Conservation (phyloP, 2,113 vertebrate species). For the Archilochus colubris region DNA sequence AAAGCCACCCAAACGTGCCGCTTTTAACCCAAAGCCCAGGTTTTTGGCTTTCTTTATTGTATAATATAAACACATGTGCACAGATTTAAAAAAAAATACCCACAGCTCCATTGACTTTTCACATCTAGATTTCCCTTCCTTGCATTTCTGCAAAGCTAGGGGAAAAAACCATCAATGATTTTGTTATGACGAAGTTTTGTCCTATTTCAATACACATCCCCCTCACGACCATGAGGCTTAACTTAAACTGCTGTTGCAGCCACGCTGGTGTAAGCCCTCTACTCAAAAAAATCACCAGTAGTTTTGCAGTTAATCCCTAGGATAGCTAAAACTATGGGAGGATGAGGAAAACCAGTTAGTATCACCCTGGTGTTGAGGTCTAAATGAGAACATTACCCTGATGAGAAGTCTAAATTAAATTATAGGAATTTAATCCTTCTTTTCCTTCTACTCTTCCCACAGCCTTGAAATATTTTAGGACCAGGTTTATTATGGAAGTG, state of each 20-base stretch:
- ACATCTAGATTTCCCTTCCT: background rate
- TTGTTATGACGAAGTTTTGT: background rate
- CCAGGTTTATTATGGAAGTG: background rate
- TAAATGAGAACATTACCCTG: background rate
- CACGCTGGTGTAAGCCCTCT: background rate
- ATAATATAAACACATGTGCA: fast-evolving
- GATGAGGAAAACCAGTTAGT: background rate
- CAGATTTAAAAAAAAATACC: background rate
- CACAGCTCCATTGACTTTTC: background rate
- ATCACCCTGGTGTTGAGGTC: fast-evolving
- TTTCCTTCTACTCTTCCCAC: background rate
- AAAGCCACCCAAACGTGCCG: fast-evolving
- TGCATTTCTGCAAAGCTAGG: background rate
- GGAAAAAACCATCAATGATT: fast-evolving
- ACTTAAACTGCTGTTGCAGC: background rate
- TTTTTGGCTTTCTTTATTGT: background rate
- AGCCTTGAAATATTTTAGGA: background rate
- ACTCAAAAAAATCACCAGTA: background rate
- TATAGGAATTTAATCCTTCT: background rate
- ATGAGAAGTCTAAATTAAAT: background rate
- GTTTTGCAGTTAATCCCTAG: background rate
- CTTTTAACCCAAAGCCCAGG: background rate
- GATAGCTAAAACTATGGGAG: background rate
- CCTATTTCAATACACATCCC: background rate
- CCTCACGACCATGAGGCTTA: fast-evolving